Evolutionary conservation across 2,888 invertebrate species (phyloP).

Genomic region (Carcina quercana): DNA sequence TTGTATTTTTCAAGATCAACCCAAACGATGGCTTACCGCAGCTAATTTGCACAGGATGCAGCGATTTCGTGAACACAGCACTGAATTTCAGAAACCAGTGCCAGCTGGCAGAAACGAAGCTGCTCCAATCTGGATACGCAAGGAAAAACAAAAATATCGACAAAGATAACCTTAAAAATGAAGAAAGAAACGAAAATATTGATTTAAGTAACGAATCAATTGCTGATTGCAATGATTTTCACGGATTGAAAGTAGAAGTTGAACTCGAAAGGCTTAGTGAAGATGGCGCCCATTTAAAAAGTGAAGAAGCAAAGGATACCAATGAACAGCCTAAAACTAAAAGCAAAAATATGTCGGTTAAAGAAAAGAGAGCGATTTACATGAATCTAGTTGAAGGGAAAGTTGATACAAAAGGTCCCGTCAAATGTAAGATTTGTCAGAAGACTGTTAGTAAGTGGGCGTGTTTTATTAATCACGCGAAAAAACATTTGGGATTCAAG

Average conservation of each 20-base stretch:
- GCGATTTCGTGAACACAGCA: conserved; percentile 10
- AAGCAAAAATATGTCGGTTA: conserved; percentile 3
- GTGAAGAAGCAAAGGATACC: not conserved
- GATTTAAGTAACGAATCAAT: conserved; percentile 1
- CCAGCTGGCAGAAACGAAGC: conserved; percentile 10
- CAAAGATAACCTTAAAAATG: not conserved
- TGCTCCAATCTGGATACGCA: conserved; percentile 7
- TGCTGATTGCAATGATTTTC: conserved; percentile 6
- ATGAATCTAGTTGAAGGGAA: conserved; percentile 25
- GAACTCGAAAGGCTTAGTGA: conserved; percentile 9
- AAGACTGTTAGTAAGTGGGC: conserved; percentile 26
- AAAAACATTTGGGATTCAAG: conserved; percentile 32
- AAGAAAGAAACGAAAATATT: not conserved
- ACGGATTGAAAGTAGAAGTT: conserved; percentile 10
- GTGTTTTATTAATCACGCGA: conserved; percentile 27
- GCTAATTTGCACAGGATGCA: conserved; percentile 15
- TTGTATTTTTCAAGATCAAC: conserved; percentile 11
- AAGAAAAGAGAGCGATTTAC: conserved; percentile 21
- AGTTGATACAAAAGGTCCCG: conserved; percentile 20
- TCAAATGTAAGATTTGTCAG: conserved; percentile 28
- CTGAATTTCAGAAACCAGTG: conserved; percentile 12
- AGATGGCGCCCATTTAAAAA: conserved; percentile 4
- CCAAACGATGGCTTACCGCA: conserved; percentile 19
- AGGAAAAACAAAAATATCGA: conserved; percentile 1
- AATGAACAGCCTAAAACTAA: not conserved